Percentiles rank a stretch among this genome's conserved stretches.
Evolutionary conservation across 2,888 invertebrate species (phyloP).

Genomic region (Andrena haemorrhoa): DNA sequence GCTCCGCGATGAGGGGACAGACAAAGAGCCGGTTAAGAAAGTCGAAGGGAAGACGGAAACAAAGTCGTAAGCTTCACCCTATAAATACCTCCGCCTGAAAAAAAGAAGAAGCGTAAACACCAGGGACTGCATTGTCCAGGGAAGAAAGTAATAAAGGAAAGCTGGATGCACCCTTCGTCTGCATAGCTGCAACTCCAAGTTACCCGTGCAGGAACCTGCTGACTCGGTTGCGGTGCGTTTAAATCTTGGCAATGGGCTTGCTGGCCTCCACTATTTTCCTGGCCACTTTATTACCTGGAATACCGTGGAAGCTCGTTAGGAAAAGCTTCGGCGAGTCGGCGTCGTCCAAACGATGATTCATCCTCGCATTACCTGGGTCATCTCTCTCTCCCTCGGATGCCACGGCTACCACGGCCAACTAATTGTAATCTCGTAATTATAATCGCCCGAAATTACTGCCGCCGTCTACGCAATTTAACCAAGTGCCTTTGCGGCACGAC

Average conservation of each 20-base stretch:
- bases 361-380: conserved; percentile 49
- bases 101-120: background rate
- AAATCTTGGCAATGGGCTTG: conserved; percentile 59
- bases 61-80: conserved; percentile 14
- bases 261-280: conserved; percentile 41
- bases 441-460: conserved; percentile 61
- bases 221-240: conserved; percentile 57
- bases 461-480: conserved; percentile 54
- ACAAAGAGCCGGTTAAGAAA: background rate
- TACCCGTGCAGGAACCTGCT: conserved; percentile 37
- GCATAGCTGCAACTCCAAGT: conserved; percentile 26
- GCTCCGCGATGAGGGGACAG: background rate
- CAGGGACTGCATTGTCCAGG: background rate
- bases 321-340: conserved; percentile 52
- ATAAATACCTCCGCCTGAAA: conserved; percentile 23
- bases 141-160: conserved; percentile 43
- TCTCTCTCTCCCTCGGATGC: conserved; percentile 29
- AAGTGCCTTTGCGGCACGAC: conserved; percentile 22
- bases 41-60: conserved; percentile 7
- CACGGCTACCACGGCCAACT: conserved; percentile 39
- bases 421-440: conserved; percentile 70
- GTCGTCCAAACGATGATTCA: conserved; percentile 59
- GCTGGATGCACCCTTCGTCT: background rate
- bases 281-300: conserved; percentile 61
- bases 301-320: conserved; percentile 57